phyloP scores from a whole-genome alignment of 1,140 invertebrate genomes.

The Formica exsecta region DNA sequence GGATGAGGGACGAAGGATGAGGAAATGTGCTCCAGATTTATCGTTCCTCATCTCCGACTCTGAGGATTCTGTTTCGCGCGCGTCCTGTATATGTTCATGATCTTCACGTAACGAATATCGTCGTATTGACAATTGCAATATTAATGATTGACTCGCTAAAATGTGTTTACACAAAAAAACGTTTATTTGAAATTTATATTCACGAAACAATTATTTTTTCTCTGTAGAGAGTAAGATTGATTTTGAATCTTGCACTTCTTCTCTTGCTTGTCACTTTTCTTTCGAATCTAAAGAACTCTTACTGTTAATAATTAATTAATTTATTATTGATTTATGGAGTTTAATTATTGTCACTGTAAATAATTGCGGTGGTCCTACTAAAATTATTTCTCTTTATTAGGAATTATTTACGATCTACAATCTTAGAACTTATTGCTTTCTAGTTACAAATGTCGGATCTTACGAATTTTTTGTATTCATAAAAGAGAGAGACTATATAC shows the following conservation, averaged over 20 bases:
- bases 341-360: not conserved
- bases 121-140: slow-evolving; percentile 1
- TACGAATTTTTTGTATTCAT: not conserved
- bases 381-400: not conserved
- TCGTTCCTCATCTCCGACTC: slow-evolving; percentile 1
- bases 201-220: not conserved
- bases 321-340: no score
- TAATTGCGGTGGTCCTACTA: not conserved
- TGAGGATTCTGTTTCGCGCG: slow-evolving; percentile 17
- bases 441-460: not conserved
- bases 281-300: no score
- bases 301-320: no score
- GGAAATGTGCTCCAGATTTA: slow-evolving; percentile 23
- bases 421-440: not conserved
- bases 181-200: not conserved
- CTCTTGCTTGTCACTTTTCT: no score
- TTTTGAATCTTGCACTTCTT: no score
- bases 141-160: not conserved
- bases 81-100: not conserved
- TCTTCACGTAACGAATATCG: not conserved
- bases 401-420: not conserved
- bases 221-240: no score
- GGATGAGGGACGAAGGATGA: slow-evolving; percentile 26
- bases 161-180: not conserved
- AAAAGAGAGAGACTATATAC: not conserved